Base-by-base conservation (phyloP, 1,140 invertebrate genomes). In the Atta texana region DNA sequence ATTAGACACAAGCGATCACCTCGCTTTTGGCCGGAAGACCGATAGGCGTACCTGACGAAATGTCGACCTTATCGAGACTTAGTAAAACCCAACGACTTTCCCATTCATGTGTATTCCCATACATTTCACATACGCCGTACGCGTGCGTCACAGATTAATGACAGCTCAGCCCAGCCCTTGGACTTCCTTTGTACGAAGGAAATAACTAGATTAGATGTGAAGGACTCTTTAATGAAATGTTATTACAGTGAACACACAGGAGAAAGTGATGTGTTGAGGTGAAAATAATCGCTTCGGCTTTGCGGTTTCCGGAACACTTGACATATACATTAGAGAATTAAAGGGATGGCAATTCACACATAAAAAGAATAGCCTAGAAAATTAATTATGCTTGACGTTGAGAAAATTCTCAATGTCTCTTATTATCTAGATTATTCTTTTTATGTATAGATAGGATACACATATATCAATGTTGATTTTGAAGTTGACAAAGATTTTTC, bases 21-120 rank as follows among this genome's bases (percentile, higher is more conserved):
- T 39, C 72, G 39, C 18, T 75, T 68, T 63, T 4, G 14, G 16
- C 77, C 77, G 77, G 75, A 74, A 59, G 80, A 21, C 51, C 31
- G 21, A 80, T 68, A 66, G 76, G 63, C 63, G 77, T 53, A 49
- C 24, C 24, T 16, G 66, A 44, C 64, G 53, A 24, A 66, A 57
- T 82, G 68, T 59, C 66, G 31, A 59, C 68, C 28, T 82, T 59
- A 59, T 82, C 80, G 18, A 82, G 68, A 59, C 39, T 18, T 74
- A 44, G 64, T 21, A 49, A 71, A 28, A 71, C 31, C n/a, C 77
- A 82, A 82, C 80, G 80, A 74, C 80, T 74, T 74, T 49, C 53
- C 68, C 68, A 82, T 82, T 82, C 80, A 82, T 24, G 63, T 53
- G 12, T 24, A 63, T 49, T 77, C 63, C 76, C 6, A 8, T 18